Conservation (phyloP, 2,113 vertebrate genomes). For the Eulacestoma nigropectus region DNA sequence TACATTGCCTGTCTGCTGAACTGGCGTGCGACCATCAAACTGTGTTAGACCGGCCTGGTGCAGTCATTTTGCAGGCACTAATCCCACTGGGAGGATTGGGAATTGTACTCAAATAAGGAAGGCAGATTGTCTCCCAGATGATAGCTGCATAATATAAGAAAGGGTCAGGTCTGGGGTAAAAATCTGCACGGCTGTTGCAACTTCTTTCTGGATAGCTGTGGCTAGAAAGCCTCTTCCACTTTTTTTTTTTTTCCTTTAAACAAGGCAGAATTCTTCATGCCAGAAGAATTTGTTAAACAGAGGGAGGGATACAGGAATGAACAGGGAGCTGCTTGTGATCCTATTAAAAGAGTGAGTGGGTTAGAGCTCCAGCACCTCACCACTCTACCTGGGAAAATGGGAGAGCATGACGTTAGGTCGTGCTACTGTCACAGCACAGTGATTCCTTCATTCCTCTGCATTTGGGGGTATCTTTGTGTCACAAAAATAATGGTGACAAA, state of each 20-base stretch:
- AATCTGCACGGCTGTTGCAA: neutral
- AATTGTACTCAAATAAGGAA: neutral
- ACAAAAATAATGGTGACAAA: neutral
- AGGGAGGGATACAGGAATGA: neutral
- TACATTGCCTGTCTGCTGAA: accelerated
- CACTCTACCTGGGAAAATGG: neutral
- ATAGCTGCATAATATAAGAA: neutral
- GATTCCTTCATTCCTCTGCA: accelerated
- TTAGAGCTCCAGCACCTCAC: neutral
- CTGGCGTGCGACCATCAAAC: accelerated
- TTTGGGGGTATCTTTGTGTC: neutral
- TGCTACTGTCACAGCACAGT: neutral
- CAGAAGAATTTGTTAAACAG: neutral
- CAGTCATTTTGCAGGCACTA: neutral
- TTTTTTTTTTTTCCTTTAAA: neutral
- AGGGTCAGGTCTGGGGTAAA: neutral
- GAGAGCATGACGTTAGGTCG: accelerated
- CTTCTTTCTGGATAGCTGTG: neutral
- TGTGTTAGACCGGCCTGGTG: neutral
- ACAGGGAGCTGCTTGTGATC: neutral
- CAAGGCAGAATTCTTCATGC: neutral
- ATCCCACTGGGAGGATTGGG: neutral
- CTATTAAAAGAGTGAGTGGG: neutral
- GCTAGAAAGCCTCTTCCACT: neutral
- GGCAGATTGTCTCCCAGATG: neutral